Base-by-base conservation (phyloP, 1,140 invertebrate genomes). In the Aricia agestis region DNA sequence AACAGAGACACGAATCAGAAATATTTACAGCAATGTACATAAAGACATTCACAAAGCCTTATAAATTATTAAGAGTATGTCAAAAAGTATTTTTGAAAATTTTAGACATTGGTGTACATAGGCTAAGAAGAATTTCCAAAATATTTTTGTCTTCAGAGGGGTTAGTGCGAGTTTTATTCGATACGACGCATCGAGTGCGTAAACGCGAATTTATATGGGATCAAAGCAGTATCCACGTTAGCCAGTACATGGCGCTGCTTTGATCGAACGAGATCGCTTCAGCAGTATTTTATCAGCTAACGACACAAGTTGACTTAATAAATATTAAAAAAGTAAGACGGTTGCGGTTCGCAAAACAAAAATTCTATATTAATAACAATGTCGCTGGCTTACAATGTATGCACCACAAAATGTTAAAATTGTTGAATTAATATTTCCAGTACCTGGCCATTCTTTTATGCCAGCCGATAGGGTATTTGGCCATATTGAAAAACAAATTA, bases 261-360 rank as follows among this genome's bases (percentile, higher is more conserved):
- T n/a, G n/a, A n/a, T n/a, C n/a, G n/a, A n/a, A n/a, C n/a, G 68
- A 69, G n/a, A 69, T 69, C 36, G 68, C 68, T 32, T 69, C 68
- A 4, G 57, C 57, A 18, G 32, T 69, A n/a, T 69, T 41, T 61
- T 5, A 69, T 63, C 58, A 31, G 9, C 32, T 69, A 6, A 32
- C 31, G 41, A 17, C 59, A 3, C 31, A 31, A 7, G 68, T 25
- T 25, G 7, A 69, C 10, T 32, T 61, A 17, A 36, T 61, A 59
- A n/a, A 13, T 69, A 15, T 17, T 41, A 31, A 18, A 52, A 25
- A 68, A 52, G 19, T 41, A 18, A 11, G 67, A 68, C 18, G 67
- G 67, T 52, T 68, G 67, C 52, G 41, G 41, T 2, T 42, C 41
- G 10, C 67, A 68, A 68, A 68, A 68, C 52, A 68, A 57, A 31